Percentiles rank a stretch among this genome's conserved stretches.
Evolutionary conservation across 1,140 invertebrate species (phyloP).

Genomic region (Berghia stephanieae): DNA sequence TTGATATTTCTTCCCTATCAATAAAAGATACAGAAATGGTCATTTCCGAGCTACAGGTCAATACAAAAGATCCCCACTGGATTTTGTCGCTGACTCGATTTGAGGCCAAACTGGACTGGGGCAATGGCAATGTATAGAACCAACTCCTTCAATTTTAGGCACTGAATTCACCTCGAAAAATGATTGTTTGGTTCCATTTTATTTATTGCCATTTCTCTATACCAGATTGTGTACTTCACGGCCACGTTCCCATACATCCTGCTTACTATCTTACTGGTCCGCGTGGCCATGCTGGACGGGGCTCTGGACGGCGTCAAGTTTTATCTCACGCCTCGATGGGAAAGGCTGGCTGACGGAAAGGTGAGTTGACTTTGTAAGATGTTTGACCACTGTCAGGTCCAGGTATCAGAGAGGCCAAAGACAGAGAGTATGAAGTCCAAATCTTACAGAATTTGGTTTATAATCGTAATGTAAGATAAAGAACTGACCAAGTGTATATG

Average conservation of each 20-base stretch:
- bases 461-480: no score
- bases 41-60: no score
- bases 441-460: no score
- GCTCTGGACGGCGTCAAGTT: slow-evolving; percentile 88
- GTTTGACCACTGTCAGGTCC: no score
- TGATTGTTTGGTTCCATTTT: neutral
- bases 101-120: neutral
- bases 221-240: slow-evolving; percentile 94
- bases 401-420: no score
- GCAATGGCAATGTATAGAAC: neutral
- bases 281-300: slow-evolving; percentile 93
- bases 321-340: slow-evolving; percentile 91
- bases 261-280: slow-evolving; percentile 86
- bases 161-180: neutral
- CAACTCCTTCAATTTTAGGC: neutral
- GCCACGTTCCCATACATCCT: slow-evolving; percentile 96
- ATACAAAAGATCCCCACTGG: neutral
- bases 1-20: no score
- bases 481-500: no score
- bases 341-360: slow-evolving; percentile 47
- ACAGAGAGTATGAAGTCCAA: no score
- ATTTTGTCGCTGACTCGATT: neutral
- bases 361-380: slow-evolving; percentile 25
- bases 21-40: no score
- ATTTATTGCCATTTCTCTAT: neutral